Evolutionary conservation across 2,888 invertebrate species (phyloP).

Genomic region (Heteropelma amictum): DNA sequence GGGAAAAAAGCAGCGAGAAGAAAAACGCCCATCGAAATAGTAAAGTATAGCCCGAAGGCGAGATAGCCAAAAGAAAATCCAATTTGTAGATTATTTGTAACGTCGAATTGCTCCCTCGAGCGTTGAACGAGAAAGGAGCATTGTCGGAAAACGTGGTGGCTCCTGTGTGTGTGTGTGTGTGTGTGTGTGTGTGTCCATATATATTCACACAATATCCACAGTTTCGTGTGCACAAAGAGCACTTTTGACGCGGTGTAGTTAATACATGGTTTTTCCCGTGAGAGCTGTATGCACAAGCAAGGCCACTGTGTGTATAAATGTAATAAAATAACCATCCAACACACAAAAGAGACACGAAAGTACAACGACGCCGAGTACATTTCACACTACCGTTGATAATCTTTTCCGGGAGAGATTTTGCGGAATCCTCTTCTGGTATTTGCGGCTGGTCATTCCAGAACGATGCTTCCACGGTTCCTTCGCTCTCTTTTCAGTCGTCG

Average conservation of each 20-base stretch:
- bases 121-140: conserved; percentile 41
- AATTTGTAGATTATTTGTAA: conserved; percentile 66
- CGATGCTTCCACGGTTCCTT: conserved; percentile 22
- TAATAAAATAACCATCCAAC: no score
- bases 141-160: conserved; percentile 29
- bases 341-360: conserved; percentile 28
- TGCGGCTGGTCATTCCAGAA: conserved; percentile 37
- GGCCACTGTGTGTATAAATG: neutral
- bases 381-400: conserved; percentile 47
- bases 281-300: neutral
- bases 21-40: conserved; percentile 29
- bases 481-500: neutral
- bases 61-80: conserved; percentile 59
- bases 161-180: neutral
- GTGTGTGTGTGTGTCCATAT: neutral
- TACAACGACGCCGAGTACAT: conserved; percentile 5
- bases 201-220: neutral
- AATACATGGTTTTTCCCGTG: conserved; percentile 16
- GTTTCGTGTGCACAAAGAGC: neutral
- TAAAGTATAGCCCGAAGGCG: conserved; percentile 35
- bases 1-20: conserved; percentile 2
- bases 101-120: conserved; percentile 63
- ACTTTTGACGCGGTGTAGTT: conserved; percentile 31
- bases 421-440: conserved; percentile 43
- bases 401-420: conserved; percentile 23